Base-by-base conservation (phyloP, 2,888 invertebrate species). In the Sarcophaga caerulescens region DNA sequence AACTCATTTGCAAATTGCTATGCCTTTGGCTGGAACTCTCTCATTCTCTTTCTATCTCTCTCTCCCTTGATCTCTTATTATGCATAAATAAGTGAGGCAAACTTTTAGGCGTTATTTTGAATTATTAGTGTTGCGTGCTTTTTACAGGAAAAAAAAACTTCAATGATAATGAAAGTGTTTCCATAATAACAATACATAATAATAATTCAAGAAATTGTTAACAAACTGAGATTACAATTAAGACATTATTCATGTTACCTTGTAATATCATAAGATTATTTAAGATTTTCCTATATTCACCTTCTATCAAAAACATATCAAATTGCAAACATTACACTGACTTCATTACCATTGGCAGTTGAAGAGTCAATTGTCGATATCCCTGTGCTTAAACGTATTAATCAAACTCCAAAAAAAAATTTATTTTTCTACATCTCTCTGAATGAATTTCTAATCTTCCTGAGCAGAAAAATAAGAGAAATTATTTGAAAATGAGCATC, bases 101-200 rank as follows among this genome's bases (percentile, higher is more conserved):
- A 87, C 76, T 89, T 88, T 88, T 82, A 80, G 88, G 90, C 89
- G 87, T 88, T 90, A 87, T 88, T 87, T 88, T 89, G 88, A 90
- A 89, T 90, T 91, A 91, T 90, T 90, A 89, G 89, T 90, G 88
- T 89, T 89, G 80, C 47, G 35, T 84, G 70, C 65, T 70, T 44
- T 47, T 11, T 4, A 25, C 10, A 3, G 10, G 19, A 21, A 57
- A 4, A 1, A 21, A 23, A 35, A 35, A 8, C 35, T 35, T 35
- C 10, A 35, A 66, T 19, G 12, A 76, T 59, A 76, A 19, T 47
- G 57, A 66, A 45, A 59, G 14, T 62, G 23, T 74, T 59, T 19
- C 23, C 11, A 45, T 57, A 8, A 44, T 57, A 66, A 17, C 14
- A 57, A 17, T 63, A 70, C 12, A 2, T 35, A 35, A 35, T 35